These are phyloP conservation scores for Hydrophis major DNA, from an alignment of 2,797 vertebrate genomes.

Conservation along the genomic window DNA sequence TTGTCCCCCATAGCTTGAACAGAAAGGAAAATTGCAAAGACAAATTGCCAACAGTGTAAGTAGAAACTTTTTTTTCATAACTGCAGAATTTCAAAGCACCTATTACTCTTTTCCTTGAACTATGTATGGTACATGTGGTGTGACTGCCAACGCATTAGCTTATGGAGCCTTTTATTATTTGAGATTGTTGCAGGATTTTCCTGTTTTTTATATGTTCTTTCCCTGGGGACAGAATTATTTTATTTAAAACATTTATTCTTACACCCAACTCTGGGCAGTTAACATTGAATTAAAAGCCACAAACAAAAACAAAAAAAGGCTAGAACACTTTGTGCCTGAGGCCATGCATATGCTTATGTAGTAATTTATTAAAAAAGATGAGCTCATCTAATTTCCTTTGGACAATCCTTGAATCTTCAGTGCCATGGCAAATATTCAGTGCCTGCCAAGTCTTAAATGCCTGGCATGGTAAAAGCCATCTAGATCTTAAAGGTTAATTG, in stretches of 20 bases:
- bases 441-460: not conserved
- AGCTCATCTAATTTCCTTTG: not conserved
- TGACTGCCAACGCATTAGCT: not conserved
- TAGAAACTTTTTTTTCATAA: not conserved
- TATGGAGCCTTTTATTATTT: not conserved
- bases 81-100: not conserved
- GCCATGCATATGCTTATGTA: not conserved
- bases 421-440: not conserved
- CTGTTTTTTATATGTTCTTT: not conserved
- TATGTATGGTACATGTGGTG: not conserved
- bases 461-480: not conserved
- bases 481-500: not conserved
- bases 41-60: constrained; percentile 88
- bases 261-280: not conserved
- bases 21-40: constrained; percentile 89
- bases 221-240: not conserved
- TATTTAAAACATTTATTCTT: not conserved
- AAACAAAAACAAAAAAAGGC: not conserved
- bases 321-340: not conserved
- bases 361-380: not conserved
- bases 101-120: not conserved
- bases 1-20: constrained; percentile 81
- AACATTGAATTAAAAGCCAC: not conserved
- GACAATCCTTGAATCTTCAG: not conserved
- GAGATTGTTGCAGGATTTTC: not conserved